Evolutionary conservation across 2,113 vertebrate genomes (phyloP), one percentile per base, ranked within the genome.

Genomic region (Ascaphus truei): DNA sequence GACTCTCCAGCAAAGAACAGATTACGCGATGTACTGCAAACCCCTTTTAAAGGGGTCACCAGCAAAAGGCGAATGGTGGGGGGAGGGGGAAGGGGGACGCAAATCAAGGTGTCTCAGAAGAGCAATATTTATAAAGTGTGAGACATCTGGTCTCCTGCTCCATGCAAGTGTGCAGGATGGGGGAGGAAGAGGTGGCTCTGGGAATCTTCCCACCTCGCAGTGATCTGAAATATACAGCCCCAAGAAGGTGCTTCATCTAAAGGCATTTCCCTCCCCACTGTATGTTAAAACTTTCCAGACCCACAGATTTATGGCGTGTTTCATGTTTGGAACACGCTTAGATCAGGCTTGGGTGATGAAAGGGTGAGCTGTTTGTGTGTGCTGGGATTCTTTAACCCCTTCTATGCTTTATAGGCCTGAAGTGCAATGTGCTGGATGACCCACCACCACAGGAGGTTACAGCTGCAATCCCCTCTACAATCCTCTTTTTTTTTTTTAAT

Each of bases 291-390:
- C 68, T 41, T 79, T 72, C 75, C 80, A 72, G 37, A 20, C 68
- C 51, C 11, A 36, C 73, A 80, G 81, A 84, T 82, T 84, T 79
- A 81, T 0, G 56, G 81, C 0, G 75, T 80, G 79, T 75, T 81
- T 75, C 52, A 31, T 72, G 67, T 80, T 74, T 66, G 41, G 69
- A 82, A 80, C 77, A 73, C 74, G 72, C 78, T 74, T 53, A 76
- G 80, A 85, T 77, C 27, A 48, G 62, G 45, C 36, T 4, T 36
- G 80, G 79, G 78, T 53, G 83, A 75, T 72, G 80, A 80, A 79
- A 84, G 77, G 75, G 77, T 2, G 55, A 80, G 71, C 71, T 75
- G 68, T 77, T 66, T 72, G 66, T 23, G 75, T 76, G 69, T 57
- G 41, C 1, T 1, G 34, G 62, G 45, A 31, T 72, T 33, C 47